Evolutionary conservation across 2,113 vertebrate genomes (phyloP), one percentile per base, ranked within the genome.

Genomic region (Butorides virescens): DNA sequence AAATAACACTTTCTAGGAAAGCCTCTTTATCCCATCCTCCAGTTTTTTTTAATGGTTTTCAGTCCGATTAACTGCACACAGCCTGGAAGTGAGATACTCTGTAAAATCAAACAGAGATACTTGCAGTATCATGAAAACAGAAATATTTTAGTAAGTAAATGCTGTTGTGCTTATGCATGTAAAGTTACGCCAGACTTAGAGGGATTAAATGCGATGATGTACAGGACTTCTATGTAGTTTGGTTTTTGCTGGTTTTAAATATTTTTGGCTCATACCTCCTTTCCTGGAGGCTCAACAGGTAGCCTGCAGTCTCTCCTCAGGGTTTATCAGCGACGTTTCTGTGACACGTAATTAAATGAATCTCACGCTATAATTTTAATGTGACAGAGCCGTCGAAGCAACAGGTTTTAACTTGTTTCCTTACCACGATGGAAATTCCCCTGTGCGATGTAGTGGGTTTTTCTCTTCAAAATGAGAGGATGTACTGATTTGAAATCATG

Each of bases 291-390:
- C 81, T 66, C 77, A 23, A 3, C n/a, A 47, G 90, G 77, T 90
- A 22, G 42, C 65, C 32, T 37, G 32, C 56, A 34, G 78, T 29
- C 68, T 80, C 63, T 15, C 49, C 19, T 30, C 36, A 11, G 32
- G 61, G 52, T 32, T 63, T 4, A 37, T 52, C 63, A 53, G 75
- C 44, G 20, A 13, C 37, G 2, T 85, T 80, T 81, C 15, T 16
- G 13, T 7, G 4, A 15, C 42, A 8, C 1, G 0, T 19, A 15
- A 90, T 80, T 83, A 53, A 62, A 29, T 37, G 1, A 85, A 16
- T 36, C 25, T 61, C 27, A 0, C 34, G 67, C 37, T 52, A 0
- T 68, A 29, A 82, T 86, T 85, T 32, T 32, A 75, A 58, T 0
- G 0, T n/a, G 67, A 26, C 66, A 18, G 52, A 82, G 49, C 66